These are phyloP conservation scores for Sceloporus tristichus DNA, from an alignment of 2,113 vertebrate genomes.

Conservation along the genomic window DNA sequence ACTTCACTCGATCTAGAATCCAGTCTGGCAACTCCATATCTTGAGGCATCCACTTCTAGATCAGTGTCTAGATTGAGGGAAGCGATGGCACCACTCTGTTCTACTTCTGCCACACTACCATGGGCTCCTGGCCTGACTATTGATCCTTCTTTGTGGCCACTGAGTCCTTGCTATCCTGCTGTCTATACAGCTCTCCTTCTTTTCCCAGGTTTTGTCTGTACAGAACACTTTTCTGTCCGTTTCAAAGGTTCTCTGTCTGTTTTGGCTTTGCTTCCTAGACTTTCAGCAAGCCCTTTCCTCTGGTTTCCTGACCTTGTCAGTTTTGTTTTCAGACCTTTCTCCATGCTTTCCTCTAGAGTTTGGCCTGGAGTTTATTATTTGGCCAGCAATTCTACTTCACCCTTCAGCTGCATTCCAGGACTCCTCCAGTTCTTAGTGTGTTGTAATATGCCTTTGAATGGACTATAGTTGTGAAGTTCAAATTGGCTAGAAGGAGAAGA, in stretches of 20 bases:
- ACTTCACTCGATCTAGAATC: too few species aligned
- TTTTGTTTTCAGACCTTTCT: neutral
- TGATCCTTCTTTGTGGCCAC: too few species aligned
- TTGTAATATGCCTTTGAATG: fast-evolving
- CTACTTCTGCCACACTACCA: too few species aligned
- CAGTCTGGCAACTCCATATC: too few species aligned
- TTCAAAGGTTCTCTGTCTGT: neutral
- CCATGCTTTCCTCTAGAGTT: neutral
- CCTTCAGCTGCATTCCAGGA: neutral
- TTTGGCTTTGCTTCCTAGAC: neutral
- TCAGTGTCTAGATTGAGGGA: too few species aligned
- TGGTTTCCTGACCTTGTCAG: neutral
- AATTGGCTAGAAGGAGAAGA: neutral
- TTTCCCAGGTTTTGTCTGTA: neutral
- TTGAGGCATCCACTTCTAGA: too few species aligned
- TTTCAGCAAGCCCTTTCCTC: too few species aligned
- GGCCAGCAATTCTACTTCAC: neutral
- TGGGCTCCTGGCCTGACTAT: too few species aligned
- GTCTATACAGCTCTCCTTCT: neutral
- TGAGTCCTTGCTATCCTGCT: too few species aligned
- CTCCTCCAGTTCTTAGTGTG: neutral
- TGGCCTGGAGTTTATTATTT: neutral
- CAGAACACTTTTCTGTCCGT: neutral
- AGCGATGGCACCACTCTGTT: too few species aligned
- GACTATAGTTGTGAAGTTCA: constrained; percentile 19